A percentile compares a stretch with the other conserved stretches of the same genome.
Evolutionary conservation across 2,797 vertebrate genomes (phyloP).

Genomic region (Sebastes vulpes): DNA sequence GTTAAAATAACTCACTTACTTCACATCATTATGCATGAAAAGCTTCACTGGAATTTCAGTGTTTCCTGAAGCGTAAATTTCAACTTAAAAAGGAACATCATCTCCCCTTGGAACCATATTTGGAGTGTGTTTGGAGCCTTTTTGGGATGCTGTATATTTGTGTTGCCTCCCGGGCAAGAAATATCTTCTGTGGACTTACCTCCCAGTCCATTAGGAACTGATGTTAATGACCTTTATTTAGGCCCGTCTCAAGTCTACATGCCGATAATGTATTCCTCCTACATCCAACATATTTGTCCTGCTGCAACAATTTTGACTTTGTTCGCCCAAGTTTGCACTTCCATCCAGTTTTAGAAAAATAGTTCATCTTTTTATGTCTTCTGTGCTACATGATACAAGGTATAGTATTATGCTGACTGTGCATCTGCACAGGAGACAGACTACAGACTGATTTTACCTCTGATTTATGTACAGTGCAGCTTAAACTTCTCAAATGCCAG

Average conservation of each 20-base stretch:
- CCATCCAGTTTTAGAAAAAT: background rate
- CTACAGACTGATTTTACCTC: background rate
- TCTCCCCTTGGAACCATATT: slow-evolving; percentile 23
- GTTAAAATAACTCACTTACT: slow-evolving; percentile 30
- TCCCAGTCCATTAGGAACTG: slow-evolving; percentile 26
- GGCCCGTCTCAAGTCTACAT: background rate
- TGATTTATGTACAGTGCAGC: background rate
- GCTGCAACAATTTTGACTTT: background rate
- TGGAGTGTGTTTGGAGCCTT: background rate
- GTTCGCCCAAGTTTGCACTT: background rate
- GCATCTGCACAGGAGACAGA: background rate
- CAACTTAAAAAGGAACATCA: slow-evolving; percentile 33
- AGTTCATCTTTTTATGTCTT: background rate
- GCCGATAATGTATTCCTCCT: slow-evolving; percentile 5
- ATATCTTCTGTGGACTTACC: slow-evolving; percentile 6
- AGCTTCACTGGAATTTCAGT: slow-evolving; percentile 18
- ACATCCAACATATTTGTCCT: background rate
- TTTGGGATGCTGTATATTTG: slow-evolving; percentile 17
- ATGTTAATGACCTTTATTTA: slow-evolving; percentile 26
- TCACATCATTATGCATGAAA: slow-evolving; percentile 41
- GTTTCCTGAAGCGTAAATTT: slow-evolving; percentile 29
- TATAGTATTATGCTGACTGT: background rate
- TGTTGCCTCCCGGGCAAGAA: background rate
- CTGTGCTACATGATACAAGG: background rate
- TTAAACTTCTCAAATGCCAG: background rate